Evolutionary conservation across 1,140 invertebrate genomes (phyloP).

Genomic region (Drosophila lowei): DNA sequence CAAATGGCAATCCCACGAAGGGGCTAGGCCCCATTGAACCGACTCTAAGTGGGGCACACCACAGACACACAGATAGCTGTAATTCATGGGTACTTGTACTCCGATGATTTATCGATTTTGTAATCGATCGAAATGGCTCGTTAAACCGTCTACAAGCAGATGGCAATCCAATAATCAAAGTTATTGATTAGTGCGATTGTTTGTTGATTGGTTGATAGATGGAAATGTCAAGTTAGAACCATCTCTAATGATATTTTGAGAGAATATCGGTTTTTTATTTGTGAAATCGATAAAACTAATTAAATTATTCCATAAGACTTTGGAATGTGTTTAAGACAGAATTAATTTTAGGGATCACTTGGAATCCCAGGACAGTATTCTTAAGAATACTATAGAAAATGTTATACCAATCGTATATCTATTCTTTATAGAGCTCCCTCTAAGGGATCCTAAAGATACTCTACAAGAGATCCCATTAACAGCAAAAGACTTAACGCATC

Average conservation of each 20-base stretch:
- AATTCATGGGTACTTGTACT: constrained; percentile 29
- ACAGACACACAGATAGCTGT: constrained; percentile 23
- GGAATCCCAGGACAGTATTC: too few species aligned
- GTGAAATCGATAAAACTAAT: neutral
- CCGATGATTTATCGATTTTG: constrained; percentile 42
- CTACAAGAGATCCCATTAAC: neutral
- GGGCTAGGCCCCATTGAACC: constrained; percentile 57
- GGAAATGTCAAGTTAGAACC: neutral
- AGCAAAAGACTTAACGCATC: constrained; percentile 26
- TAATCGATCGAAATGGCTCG: constrained; percentile 35
- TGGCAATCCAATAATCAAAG: constrained; percentile 26
- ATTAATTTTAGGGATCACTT: neutral
- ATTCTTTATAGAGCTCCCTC: too few species aligned
- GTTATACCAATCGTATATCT: too few species aligned
- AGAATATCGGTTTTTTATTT: neutral
- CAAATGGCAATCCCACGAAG: constrained; percentile 18
- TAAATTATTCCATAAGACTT: too few species aligned
- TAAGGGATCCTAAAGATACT: too few species aligned
- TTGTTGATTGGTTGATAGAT: constrained; percentile 10
- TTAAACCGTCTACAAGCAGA: constrained; percentile 27
- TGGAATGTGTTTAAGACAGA: neutral
- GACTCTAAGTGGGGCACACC: constrained; percentile 59
- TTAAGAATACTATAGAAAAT: too few species aligned
- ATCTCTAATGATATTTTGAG: too few species aligned
- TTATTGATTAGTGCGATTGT: constrained; percentile 12